Base-by-base conservation (phyloP, 30 jellyfish, hydroid and myxozoan species). In the Catostylus mosaicus region DNA sequence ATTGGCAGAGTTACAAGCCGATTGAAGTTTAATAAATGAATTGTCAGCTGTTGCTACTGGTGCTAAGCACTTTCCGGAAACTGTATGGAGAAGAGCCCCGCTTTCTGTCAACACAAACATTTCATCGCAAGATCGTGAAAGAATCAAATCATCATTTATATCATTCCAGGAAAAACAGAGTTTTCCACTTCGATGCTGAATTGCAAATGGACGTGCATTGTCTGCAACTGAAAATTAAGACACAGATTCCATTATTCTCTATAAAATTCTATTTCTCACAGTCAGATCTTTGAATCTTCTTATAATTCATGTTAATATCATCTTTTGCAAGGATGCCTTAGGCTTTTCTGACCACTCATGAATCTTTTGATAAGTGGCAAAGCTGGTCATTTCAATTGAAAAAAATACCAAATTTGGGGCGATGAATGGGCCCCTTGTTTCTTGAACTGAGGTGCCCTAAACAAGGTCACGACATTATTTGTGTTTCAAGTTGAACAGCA, bases 81-180 rank as follows among this genome's bases (percentile, higher is more conserved):
- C 33, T 14, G 34, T 45, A 31, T 74, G 85, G 14, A 48, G 56
- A 10, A 74, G 54, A 0, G 75, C 30, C 35, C 85, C 85, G 31
- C 23, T 40, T 24, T 56, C 33, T 16, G 73, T 74, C 36, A 51
- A 48, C 5, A n/a, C 27, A 31, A 74, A 74, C 10, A 20, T n/a
- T 19, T 74, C 85, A 62, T 74, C 52, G 85, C 85, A 74, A 29
- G 75, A 51, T 20, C 19, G 19, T 54, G 75, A 29, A 8, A 74
- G 75, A 31, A 48, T 14, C 62, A 74, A 8, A 12, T 51, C 27
- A 66, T 74, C 73, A 74, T 54, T 72, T 5, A 52, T 36, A 0
- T 34, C 12, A 43, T 74, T 54, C 54, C 73, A 63, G 12, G 85
- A 34, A 45, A 52, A 27, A 24, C 85, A 74, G 34, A 74, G 75